phyloP scores from a whole-genome alignment of 2,797 vertebrate species.

The Sebastes hopkinsi region DNA sequence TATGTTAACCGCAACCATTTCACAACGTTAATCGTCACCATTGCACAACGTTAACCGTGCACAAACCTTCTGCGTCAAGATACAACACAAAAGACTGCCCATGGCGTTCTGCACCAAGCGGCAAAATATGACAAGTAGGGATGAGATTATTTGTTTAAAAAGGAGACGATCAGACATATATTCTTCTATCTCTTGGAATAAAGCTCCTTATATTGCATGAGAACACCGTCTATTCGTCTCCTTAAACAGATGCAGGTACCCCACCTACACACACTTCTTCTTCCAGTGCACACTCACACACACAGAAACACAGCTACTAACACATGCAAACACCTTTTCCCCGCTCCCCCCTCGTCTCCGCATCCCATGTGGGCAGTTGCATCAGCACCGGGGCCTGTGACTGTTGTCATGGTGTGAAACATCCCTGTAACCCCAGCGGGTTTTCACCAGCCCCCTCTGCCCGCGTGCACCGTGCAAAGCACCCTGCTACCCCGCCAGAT shows the following conservation, averaged over 20 bases:
- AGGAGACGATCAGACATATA: neutral
- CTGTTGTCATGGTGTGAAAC: constrained; percentile 72
- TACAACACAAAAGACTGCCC: no score
- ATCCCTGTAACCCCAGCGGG: constrained; percentile 60
- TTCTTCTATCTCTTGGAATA: neutral
- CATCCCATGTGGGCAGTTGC: constrained; percentile 66
- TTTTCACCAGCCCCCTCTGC: constrained; percentile 36
- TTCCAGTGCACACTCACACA: neutral
- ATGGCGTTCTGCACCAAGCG: no score
- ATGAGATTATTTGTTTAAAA: neutral
- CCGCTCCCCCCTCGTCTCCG: neutral
- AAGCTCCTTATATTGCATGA: neutral
- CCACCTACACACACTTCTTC: neutral
- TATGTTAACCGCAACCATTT: no score
- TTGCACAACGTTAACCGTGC: no score
- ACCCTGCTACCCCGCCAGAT: constrained; percentile 58
- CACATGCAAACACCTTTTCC: constrained; percentile 39
- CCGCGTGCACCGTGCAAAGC: constrained; percentile 33
- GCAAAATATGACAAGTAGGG: no score
- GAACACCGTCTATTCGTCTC: neutral
- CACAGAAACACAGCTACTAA: constrained; percentile 1
- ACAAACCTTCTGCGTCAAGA: no score
- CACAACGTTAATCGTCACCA: no score
- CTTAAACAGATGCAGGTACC: constrained; percentile 14
- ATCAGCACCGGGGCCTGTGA: constrained; percentile 61